phyloP scores from a whole-genome alignment of 1,140 invertebrate genomes.

The Brachionus paranguensis region DNA sequence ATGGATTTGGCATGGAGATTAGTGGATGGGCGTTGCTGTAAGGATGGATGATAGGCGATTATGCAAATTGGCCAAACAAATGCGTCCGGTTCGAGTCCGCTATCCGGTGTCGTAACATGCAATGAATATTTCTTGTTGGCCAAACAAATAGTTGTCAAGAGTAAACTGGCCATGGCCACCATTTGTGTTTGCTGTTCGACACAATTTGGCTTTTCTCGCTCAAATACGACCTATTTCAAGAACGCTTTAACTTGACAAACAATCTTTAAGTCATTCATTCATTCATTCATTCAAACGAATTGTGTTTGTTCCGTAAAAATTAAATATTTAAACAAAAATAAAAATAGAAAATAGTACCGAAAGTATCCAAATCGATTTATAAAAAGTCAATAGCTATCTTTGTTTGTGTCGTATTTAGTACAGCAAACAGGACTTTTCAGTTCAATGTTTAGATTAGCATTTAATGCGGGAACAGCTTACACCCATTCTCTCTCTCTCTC shows the following conservation, averaged over 20 bases:
- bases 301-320: neutral
- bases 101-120: neutral
- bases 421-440: neutral
- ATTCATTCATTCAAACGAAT: neutral
- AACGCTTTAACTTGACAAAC: neutral
- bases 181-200: slow-evolving; percentile 4
- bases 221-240: slow-evolving; percentile 20
- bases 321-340: neutral
- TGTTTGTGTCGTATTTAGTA: slow-evolving; percentile 16
- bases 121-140: neutral
- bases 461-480: slow-evolving; percentile 1
- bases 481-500: neutral
- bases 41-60: neutral
- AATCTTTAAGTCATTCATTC: slow-evolving; percentile 9
- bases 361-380: neutral
- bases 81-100: neutral
- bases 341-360: neutral
- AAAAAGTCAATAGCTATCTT: slow-evolving; percentile 16
- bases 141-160: neutral
- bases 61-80: neutral
- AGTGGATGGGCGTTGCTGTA: neutral
- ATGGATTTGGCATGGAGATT: neutral
- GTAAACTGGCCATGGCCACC: neutral
- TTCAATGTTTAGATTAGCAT: slow-evolving; percentile 1
- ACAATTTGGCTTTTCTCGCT: neutral